Conservation (phyloP, 35 echinoderm and acorn worm species). For the Eucidaris tribuloides region DNA sequence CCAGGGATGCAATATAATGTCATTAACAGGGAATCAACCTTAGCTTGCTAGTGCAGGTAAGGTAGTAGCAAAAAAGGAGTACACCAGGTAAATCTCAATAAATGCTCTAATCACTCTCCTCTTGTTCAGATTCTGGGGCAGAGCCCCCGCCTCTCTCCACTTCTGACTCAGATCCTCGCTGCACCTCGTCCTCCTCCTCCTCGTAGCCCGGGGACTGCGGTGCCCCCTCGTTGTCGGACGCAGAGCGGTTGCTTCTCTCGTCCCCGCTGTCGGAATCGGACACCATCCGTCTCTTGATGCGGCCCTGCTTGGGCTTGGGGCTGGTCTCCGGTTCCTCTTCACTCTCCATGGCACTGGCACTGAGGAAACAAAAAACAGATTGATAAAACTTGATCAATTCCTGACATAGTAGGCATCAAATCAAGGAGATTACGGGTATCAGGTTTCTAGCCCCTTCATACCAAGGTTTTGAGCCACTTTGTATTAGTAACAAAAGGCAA, state of each 20-base stretch:
- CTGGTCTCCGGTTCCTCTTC: constrained; percentile 18
- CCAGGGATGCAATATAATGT: too few species aligned
- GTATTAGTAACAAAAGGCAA: background rate
- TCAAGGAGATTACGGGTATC: background rate
- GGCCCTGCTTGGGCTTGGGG: constrained; percentile 6
- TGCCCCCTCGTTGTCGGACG: background rate
- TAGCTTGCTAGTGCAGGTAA: too few species aligned
- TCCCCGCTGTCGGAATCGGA: constrained; percentile 47
- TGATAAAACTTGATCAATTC: background rate
- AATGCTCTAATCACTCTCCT: constrained; percentile 52
- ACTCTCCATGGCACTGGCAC: constrained; percentile 26
- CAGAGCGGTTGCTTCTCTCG: background rate
- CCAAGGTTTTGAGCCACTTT: background rate
- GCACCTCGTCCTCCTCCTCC: constrained; percentile 10
- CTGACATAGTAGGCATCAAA: background rate
- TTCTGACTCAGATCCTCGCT: constrained; percentile 26
- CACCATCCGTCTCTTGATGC: constrained; percentile 25
- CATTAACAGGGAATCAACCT: too few species aligned
- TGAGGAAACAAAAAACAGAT: constrained; percentile 4
- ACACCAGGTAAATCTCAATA: too few species aligned
- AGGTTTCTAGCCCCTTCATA: background rate
- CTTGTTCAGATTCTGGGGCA: background rate
- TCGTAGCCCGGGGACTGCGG: constrained; percentile 6
- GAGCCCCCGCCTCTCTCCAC: background rate
- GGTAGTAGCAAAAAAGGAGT: too few species aligned